Base-by-base conservation (phyloP, 2,888 invertebrate genomes). In the Amphipyra tragopoginis region DNA sequence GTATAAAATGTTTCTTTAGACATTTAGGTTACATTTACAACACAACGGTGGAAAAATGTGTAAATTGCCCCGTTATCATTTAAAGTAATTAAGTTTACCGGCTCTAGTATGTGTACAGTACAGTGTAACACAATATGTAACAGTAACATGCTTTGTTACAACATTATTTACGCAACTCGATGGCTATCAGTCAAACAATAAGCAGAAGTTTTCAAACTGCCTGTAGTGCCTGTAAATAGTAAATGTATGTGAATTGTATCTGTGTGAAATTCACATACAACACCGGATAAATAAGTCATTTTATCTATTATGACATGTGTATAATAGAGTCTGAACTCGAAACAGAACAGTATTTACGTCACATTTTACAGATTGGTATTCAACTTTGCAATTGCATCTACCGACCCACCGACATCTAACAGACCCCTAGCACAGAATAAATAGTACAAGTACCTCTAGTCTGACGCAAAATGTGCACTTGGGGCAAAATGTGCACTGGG, bases 391-490 rank as follows among this genome's bases (percentile, higher is more conserved):
- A 29, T 29, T 29, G 29, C 29, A 7, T 29, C 29, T 29, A 29
- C 2, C 29, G n/a, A n/a, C n/a, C n/a, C n/a, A n/a, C n/a, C n/a
- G n/a, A n/a, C n/a, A n/a, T n/a, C n/a, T n/a, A n/a, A n/a, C n/a
- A n/a, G n/a, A n/a, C n/a, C n/a, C n/a, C n/a, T n/a, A 53, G 49
- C 33, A 13, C 4, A 8, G 44, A 54, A 44, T 45, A 38, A 68
- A 40, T 53, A n/a, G n/a, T n/a, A n/a, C n/a, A n/a, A n/a, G n/a
- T n/a, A n/a, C n/a, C n/a, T n/a, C n/a, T n/a, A n/a, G n/a, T n/a
- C n/a, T n/a, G n/a, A n/a, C n/a, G n/a, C n/a, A n/a, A n/a, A n/a
- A n/a, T n/a, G n/a, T n/a, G n/a, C n/a, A n/a, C n/a, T n/a, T n/a
- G n/a, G n/a, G n/a, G n/a, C n/a, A n/a, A n/a, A n/a, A n/a, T n/a